phyloP scores from a whole-genome alignment of 2,888 invertebrate species.

The Eubasilissa splendida region DNA sequence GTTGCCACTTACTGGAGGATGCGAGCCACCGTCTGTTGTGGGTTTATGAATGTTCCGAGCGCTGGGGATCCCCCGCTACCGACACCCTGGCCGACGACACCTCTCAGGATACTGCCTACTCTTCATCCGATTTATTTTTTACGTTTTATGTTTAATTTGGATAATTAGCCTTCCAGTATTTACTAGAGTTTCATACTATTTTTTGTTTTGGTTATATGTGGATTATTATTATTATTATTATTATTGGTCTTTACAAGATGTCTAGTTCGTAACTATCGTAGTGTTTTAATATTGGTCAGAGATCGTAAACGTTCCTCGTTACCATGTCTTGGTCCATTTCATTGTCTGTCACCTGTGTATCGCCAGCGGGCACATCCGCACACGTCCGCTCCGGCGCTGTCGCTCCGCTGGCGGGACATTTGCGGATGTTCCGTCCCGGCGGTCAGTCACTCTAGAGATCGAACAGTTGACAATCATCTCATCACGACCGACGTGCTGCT shows the following conservation, averaged over 20 bases:
- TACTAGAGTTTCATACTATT: conserved; percentile 43
- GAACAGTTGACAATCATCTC: conserved; percentile 33
- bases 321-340: conserved; percentile 33
- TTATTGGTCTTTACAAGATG: conserved; percentile 50
- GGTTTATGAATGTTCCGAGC: conserved; percentile 16
- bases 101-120: not conserved
- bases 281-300: conserved; percentile 44
- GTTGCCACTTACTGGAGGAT: not conserved
- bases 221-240: conserved; percentile 36
- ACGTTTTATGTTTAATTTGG: conserved; percentile 38
- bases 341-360: conserved; percentile 39
- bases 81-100: not conserved
- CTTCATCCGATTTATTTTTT: conserved; percentile 15
- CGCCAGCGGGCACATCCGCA: conserved; percentile 30
- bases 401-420: not conserved
- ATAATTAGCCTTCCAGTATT: conserved; percentile 45
- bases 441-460: conserved; percentile 7
- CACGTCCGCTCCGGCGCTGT: conserved; percentile 6
- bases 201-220: conserved; percentile 51
- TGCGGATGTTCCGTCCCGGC: not conserved
- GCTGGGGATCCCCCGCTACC: not conserved
- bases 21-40: not conserved
- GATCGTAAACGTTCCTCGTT: conserved; percentile 38
- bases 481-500: conserved; percentile 47
- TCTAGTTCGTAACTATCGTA: conserved; percentile 53